phyloP scores from a whole-genome alignment of 1,140 invertebrate species.

The Brachionus rotundiformis region DNA sequence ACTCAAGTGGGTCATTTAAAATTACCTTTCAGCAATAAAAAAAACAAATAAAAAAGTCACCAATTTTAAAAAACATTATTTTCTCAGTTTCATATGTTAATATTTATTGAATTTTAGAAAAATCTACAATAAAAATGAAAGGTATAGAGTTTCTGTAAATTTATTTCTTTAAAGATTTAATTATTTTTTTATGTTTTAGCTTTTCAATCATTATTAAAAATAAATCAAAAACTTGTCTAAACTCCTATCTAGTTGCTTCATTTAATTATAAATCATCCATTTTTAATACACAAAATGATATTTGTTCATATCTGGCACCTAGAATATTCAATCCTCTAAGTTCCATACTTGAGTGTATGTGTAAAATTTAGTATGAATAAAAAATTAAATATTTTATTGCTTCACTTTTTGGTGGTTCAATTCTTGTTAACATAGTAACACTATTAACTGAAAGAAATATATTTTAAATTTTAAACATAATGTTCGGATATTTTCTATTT shows the following conservation, averaged over 20 bases:
- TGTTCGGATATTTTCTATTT: conserved; percentile 7
- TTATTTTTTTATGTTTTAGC: neutral
- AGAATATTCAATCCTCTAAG: neutral
- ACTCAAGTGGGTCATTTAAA: neutral
- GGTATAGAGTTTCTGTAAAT: neutral
- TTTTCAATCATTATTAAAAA: conserved; percentile 4
- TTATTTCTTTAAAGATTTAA: neutral
- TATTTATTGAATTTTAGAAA: neutral
- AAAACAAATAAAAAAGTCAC: neutral
- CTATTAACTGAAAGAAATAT: neutral
- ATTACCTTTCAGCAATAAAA: neutral
- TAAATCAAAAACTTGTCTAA: neutral
- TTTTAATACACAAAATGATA: neutral
- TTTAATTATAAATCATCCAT: neutral
- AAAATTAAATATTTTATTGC: neutral
- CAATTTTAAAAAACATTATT: too few species aligned
- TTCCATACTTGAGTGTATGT: neutral
- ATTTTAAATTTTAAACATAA: conserved; percentile 5
- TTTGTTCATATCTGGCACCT: neutral
- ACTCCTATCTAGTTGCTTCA: neutral
- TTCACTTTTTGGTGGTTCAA: conserved; percentile 4
- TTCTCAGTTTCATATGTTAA: neutral
- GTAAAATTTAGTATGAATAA: neutral
- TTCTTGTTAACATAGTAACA: conserved; percentile 48
- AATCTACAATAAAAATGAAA: neutral